These are phyloP conservation scores for Ommatoiulus sabulosus DNA, from an alignment of 2,888 invertebrate species.

Conservation along the genomic window DNA sequence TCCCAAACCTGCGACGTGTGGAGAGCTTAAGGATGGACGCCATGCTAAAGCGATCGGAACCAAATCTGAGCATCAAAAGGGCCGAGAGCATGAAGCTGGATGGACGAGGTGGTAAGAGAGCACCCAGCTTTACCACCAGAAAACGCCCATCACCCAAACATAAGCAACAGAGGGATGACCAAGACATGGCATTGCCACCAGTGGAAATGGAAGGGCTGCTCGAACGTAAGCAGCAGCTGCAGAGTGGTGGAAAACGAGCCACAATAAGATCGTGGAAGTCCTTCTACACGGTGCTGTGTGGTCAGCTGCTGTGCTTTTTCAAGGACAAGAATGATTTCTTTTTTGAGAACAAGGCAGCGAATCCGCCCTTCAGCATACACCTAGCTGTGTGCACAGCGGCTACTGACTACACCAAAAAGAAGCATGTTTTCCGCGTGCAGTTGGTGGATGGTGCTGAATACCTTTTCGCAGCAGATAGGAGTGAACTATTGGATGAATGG, in stretches of 20 bases:
- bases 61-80: slow-evolving; percentile 75
- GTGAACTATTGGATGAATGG: slow-evolving; percentile 87
- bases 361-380: slow-evolving; percentile 82
- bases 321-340: slow-evolving; percentile 90
- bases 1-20: slow-evolving; percentile 53
- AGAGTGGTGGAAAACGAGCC: slow-evolving; percentile 93
- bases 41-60: slow-evolving; percentile 52
- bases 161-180: not conserved
- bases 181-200: slow-evolving; percentile 75
- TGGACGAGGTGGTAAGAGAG: slow-evolving; percentile 68
- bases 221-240: slow-evolving; percentile 94
- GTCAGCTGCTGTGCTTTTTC: slow-evolving; percentile 97
- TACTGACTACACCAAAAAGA: slow-evolving; percentile 94
- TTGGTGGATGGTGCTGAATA: slow-evolving; percentile 94
- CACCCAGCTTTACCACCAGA: slow-evolving; percentile 94
- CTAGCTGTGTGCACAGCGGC: slow-evolving; percentile 87
- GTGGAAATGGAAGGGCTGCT: slow-evolving; percentile 91
- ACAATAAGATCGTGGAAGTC: slow-evolving; percentile 96
- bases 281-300: slow-evolving; percentile 94
- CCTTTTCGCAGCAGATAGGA: slow-evolving; percentile 82
- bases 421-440: slow-evolving; percentile 88
- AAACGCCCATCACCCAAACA: slow-evolving; percentile 83
- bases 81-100: slow-evolving; percentile 90
- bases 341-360: slow-evolving; percentile 85
- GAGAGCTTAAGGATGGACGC: slow-evolving; percentile 58